phyloP scores from a whole-genome alignment of 2,888 invertebrate genomes.

The Idaea biselata region DNA sequence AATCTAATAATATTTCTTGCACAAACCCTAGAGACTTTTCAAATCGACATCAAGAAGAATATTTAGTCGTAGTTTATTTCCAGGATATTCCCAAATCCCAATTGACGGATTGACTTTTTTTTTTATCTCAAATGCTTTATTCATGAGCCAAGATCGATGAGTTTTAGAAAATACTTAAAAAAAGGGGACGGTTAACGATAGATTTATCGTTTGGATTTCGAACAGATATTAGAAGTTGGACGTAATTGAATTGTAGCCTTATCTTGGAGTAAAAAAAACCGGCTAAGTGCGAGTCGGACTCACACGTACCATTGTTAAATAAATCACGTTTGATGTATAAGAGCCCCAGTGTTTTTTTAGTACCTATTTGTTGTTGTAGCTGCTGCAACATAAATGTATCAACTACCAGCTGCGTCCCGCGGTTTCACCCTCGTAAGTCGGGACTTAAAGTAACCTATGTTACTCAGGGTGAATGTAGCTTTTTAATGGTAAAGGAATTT shows the following conservation, averaged over 20 bases:
- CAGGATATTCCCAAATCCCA: conserved; percentile 5
- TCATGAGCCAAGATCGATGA: conserved; percentile 10
- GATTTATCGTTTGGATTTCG: conserved; percentile 2
- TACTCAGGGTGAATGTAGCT: no score
- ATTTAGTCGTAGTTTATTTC: background rate
- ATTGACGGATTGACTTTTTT: conserved; percentile 13
- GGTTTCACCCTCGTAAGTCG: no score
- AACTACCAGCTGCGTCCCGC: no score
- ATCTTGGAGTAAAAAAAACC: background rate
- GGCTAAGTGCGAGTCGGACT: no score
- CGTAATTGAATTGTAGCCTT: conserved; percentile 4
- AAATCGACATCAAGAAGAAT: background rate
- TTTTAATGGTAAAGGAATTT: no score
- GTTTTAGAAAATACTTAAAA: conserved; percentile 9
- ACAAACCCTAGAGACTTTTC: background rate
- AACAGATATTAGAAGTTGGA: background rate
- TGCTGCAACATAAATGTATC: no score
- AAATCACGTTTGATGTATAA: no score
- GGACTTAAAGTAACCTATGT: no score
- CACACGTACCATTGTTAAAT: no score
- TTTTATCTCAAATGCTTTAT: conserved; percentile 15
- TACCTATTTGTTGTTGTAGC: no score
- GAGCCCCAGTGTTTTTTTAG: no score
- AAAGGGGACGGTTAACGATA: conserved; percentile 1
- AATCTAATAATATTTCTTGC: background rate